A percentile compares a stretch with the other conserved stretches of the same genome.
Conservation (phyloP, 2,797 vertebrate genomes). For the Dromococcyx pavoninus region DNA sequence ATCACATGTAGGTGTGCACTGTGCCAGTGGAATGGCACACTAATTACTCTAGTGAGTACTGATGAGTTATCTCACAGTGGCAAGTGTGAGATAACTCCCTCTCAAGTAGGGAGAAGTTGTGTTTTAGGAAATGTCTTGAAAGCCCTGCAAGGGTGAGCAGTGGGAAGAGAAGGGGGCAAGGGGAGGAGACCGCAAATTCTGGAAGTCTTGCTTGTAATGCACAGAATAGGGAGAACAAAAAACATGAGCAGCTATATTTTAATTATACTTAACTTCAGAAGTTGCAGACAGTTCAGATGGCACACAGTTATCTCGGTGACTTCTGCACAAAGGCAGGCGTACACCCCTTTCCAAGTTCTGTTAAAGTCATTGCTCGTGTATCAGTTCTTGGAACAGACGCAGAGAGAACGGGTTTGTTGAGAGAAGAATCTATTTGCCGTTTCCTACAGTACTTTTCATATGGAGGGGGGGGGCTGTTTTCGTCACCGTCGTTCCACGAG, state of each 20-base stretch:
- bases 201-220: neutral
- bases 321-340: rapidly evolving
- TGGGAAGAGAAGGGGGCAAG: neutral
- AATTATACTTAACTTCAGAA: neutral
- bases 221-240: neutral
- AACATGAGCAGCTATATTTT: rapidly evolving
- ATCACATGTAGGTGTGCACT: rapidly evolving
- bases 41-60: neutral
- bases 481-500: rapidly evolving
- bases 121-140: neutral
- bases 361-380: rapidly evolving
- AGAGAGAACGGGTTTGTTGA: neutral
- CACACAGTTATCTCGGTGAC: rapidly evolving
- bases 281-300: rapidly evolving
- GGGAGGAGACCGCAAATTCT: rapidly evolving
- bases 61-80: neutral
- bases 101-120: neutral
- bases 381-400: neutral
- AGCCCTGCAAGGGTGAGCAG: neutral
- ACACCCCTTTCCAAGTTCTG: neutral
- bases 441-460: neutral
- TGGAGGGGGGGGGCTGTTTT: neutral
- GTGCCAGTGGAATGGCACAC: neutral
- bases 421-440: neutral
- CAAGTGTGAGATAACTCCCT: too few species aligned